Percentiles rank a stretch among this genome's conserved stretches.
Evolutionary conservation across 2,113 vertebrate genomes (phyloP).

Genomic region (Indri indri): DNA sequence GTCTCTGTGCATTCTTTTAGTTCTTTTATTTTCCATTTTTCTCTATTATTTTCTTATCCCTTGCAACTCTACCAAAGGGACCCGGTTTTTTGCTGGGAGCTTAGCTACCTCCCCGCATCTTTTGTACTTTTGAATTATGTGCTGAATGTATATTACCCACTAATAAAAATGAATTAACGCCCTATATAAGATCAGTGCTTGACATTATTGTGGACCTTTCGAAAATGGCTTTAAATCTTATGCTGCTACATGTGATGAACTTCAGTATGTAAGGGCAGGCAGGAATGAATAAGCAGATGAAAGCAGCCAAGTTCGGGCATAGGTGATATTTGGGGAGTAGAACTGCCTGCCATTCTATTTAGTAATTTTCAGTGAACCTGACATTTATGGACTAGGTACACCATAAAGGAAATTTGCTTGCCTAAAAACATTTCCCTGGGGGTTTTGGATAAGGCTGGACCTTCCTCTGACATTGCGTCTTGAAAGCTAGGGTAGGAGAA

Average conservation of each 20-base stretch:
- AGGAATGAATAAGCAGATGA: not conserved
- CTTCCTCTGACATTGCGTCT: conserved; percentile 7
- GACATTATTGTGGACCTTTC: not conserved
- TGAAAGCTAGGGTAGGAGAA: conserved; percentile 18
- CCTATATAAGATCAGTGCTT: not conserved
- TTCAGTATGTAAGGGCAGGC: not conserved
- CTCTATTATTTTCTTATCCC: no score
- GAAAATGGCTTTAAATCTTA: conserved; percentile 3
- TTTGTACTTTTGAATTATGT: conserved; percentile 16
- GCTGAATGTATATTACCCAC: not conserved
- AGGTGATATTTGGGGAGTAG: not conserved
- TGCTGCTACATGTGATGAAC: not conserved
- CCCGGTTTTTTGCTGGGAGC: no score
- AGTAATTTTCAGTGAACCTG: not conserved
- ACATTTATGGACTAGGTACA: not conserved
- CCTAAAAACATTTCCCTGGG: not conserved
- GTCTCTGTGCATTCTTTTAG: no score
- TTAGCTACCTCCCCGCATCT: no score
- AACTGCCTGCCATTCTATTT: conserved; percentile 6
- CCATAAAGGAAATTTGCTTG: conserved; percentile 18
- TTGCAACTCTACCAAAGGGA: no score
- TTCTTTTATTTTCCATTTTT: no score
- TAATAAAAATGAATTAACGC: conserved; percentile 37
- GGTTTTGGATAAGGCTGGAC: not conserved
- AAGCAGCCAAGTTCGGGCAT: not conserved